phyloP scores from a whole-genome alignment of 2,797 vertebrate species.

The Melanotaenia trifasciata region DNA sequence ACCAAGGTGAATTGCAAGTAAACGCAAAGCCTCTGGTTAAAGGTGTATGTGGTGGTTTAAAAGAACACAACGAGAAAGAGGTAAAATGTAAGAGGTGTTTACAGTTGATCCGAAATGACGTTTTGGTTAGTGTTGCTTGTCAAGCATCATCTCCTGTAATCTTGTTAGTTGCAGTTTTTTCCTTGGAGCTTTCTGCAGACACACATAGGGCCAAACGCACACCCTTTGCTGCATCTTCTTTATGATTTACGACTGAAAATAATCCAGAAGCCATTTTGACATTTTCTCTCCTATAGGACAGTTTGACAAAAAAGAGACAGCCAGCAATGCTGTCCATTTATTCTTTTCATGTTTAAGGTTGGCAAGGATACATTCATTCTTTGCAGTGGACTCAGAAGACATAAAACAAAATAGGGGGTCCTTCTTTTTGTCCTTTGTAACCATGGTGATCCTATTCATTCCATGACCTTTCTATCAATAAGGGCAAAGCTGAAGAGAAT shows the following conservation, averaged over 20 bases:
- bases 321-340: conserved; percentile 24
- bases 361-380: conserved; percentile 30
- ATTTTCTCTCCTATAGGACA: conserved; percentile 19
- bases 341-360: conserved; percentile 50
- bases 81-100: conserved; percentile 45
- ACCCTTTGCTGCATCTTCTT: conserved; percentile 26
- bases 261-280: conserved; percentile 8
- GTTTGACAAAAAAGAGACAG: conserved; percentile 6
- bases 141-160: conserved; percentile 65
- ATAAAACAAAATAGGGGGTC: conserved; percentile 37
- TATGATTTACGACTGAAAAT: conserved; percentile 43
- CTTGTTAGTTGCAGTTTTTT: conserved; percentile 42
- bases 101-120: conserved; percentile 47
- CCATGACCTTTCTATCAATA: conserved; percentile 77
- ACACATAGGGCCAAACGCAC: conserved; percentile 7
- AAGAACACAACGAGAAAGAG: conserved; percentile 24
- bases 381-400: conserved; percentile 28
- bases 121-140: conserved; percentile 52
- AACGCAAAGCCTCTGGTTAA: conserved; percentile 39
- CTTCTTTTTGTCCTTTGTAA: conserved; percentile 50
- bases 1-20: conserved; percentile 63
- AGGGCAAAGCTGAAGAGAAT: conserved; percentile 46
- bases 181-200: conserved; percentile 42
- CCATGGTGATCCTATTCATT: conserved; percentile 73
- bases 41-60: conserved; percentile 37